These are phyloP conservation scores for Parazoanthus darwini DNA, from an alignment of 92 coral and sea anemone genomes.

Conservation along the genomic window DNA sequence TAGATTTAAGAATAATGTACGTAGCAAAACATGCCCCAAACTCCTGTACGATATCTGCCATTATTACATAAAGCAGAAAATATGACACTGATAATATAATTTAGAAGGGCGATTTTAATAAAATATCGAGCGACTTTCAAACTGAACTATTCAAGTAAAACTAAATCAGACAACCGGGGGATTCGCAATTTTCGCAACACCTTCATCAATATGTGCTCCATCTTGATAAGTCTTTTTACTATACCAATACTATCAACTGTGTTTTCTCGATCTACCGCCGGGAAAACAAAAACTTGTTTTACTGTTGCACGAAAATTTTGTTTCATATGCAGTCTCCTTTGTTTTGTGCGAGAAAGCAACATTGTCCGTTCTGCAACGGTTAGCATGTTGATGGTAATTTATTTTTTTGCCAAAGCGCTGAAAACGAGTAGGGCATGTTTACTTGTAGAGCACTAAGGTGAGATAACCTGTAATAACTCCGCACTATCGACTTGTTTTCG, in stretches of 20 bases:
- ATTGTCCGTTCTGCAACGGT: too few relatives aligned
- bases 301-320: background rate
- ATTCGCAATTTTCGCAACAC: background rate
- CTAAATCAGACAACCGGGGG: background rate
- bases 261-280: background rate
- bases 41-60: background rate
- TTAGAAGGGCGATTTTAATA: background rate
- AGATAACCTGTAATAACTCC: conserved; percentile 8
- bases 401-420: background rate
- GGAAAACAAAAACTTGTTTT: conserved; percentile 3
- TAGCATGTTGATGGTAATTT: background rate
- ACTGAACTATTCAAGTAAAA: background rate
- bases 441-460: background rate
- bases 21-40: background rate
- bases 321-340: background rate
- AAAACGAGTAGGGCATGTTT: background rate
- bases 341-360: background rate
- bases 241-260: background rate
- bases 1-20: background rate
- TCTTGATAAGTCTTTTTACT: background rate
- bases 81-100: background rate
- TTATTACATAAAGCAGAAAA: background rate
- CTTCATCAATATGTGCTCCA: background rate
- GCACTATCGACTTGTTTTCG: conserved; percentile 28
- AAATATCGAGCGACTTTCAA: conserved; percentile 1